Percentiles rank a stretch among this genome's conserved stretches.
Conservation (phyloP, 2,888 invertebrate species). For the Ommatoiulus sabulosus region DNA sequence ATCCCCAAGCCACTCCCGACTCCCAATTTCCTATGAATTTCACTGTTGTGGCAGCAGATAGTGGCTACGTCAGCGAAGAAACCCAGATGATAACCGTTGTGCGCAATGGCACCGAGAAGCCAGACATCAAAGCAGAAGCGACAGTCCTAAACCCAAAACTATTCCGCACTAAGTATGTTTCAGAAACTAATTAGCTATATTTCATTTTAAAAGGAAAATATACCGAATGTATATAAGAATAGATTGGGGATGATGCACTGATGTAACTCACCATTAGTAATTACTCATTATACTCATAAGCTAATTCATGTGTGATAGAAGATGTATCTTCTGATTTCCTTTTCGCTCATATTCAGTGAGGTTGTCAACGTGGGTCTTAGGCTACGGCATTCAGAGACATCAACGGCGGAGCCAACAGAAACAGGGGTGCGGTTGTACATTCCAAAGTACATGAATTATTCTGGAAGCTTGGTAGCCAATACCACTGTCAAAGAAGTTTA, state of each 20-base stretch:
- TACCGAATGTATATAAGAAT: too few relatives aligned
- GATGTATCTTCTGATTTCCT: too few relatives aligned
- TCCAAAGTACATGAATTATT: constrained; percentile 52
- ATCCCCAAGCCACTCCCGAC: constrained; percentile 31
- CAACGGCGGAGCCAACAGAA: constrained; percentile 52
- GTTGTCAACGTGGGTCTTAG: constrained; percentile 50
- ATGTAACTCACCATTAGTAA: too few relatives aligned
- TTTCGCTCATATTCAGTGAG: constrained; percentile 7
- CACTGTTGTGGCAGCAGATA: neutral
- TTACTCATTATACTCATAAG: too few relatives aligned
- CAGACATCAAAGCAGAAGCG: constrained; percentile 21
- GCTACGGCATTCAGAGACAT: constrained; percentile 32
- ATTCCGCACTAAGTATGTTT: constrained; percentile 47
- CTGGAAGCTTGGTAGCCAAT: constrained; percentile 29
- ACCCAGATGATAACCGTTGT: constrained; percentile 34
- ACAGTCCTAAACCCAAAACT: constrained; percentile 49
- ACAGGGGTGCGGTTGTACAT: constrained; percentile 42
- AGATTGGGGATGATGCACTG: too few relatives aligned
- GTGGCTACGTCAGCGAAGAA: constrained; percentile 16
- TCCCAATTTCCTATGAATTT: constrained; percentile 22
- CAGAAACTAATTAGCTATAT: too few relatives aligned
- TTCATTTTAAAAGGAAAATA: too few relatives aligned
- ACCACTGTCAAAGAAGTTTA: neutral
- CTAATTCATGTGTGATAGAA: too few relatives aligned
- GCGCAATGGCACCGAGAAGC: constrained; percentile 51